Evolutionary conservation across 2,888 invertebrate genomes (phyloP), one percentile per base, ranked within the genome.

Genomic region (Lycia hirtaria): DNA sequence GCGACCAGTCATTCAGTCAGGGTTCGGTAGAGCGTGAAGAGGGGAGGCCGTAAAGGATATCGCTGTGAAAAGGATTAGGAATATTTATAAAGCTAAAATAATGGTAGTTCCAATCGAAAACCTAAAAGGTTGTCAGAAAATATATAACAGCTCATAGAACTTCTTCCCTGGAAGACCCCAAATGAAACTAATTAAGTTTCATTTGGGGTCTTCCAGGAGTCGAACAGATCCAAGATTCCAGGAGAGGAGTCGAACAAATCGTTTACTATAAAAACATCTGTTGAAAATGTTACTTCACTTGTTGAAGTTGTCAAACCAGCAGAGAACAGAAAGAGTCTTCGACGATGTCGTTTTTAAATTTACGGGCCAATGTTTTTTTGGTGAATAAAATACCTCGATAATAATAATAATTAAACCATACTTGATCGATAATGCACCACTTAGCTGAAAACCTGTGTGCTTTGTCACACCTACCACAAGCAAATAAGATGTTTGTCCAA

Each of bases 1-100:
- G 82, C 81, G 81, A 80, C 80, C 75, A 72, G 66, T 88, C 88
- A 89, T 72, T 88, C 87, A 87, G 78, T 88, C 87, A 87, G 78
- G 64, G 74, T 69, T 64, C 85, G 81, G 76, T 83, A 78, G 80
- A 73, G 88, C 89, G 85, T 87, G 80, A 85, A 85, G 75, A 79
- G 83, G 85, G 87, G 87, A 83, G 87, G 83, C 87, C 85, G 69
- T 70, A 71, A 79, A 81, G 85, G 85, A 78, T 85, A 82, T 78
- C 77, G 71, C 62, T 63, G 67, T 65, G 67, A 47, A 51, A 50
- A 47, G 50, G 54, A 59, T 56, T 59, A 64, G 56, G 60, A 64
- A 48, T 64, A 45, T 37, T 43, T 24, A 37, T 58, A 17, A 33
- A 56, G 44, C 50, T 26, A 32, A 41, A 47, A 50, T 19, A 40